Base-by-base conservation (phyloP, 1,140 invertebrate species). In the Sweltsa coloradensis region DNA sequence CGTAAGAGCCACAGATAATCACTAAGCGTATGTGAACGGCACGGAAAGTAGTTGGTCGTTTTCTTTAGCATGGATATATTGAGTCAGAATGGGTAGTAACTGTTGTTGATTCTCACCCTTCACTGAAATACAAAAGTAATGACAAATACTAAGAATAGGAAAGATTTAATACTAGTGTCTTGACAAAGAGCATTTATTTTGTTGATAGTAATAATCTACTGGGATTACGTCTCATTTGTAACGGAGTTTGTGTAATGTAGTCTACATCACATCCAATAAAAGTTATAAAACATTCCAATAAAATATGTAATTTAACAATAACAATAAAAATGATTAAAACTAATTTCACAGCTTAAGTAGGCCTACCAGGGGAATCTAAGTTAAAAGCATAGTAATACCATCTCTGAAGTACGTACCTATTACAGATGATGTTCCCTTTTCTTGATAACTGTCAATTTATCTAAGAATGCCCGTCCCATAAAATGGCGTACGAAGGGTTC, bases 1-100 rank as follows among this genome's bases (percentile, higher is more conserved):
- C 86, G 69, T 46, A 99, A 63, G 42, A 95, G 67, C 82, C 90
- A 90, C 54, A 99, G 79, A 70, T 99, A 99, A 59, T 99, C 93
- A 0, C 83, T 77, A 1, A 99, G 74, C 4, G 83, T 83, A 13
- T 13, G 83, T 90, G 61, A 91, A 93, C 31, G 75, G 74, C 3
- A 93, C 67, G 61, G 81, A 78, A 4, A 92, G 60, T 37, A 90
- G 73, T 57, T 72, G 79, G 19, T 76, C 73, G 23, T 73, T 64
- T 31, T 76, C 69, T 54, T 78, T 71, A 6, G 76, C 74, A 5
- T 75, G 65, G 62, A 83, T 82, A 58, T 89, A 89, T 41, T 78
- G 76, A n/a, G 70, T 68, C 43, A 89, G 63, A 25, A 86, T 68
- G 5, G 76, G 74, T 1, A 74, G 71, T 29, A 89, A 64, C 13